Evolutionary conservation across 2,113 vertebrate genomes (phyloP), one percentile per base, ranked within the genome.

Genomic region (Forbesichthys agassizii): DNA sequence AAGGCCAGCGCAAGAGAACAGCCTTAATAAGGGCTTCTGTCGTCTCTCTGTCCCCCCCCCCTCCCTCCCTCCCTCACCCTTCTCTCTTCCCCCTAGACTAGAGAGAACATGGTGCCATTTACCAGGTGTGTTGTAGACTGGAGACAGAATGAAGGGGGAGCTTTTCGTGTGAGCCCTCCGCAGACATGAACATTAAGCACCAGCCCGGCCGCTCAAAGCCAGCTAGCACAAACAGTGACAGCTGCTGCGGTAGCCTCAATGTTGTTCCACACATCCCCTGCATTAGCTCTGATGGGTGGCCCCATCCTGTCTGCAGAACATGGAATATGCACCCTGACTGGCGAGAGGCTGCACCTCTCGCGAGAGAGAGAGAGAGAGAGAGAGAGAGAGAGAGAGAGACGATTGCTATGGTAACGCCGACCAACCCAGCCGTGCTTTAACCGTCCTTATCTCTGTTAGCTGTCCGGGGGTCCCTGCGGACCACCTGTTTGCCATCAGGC

Each of bases 11-110:
- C 80, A 83, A 61, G 83, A 88, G 84, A 88, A 91, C 83, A 80
- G 84, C 82, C 89, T 90, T 92, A 92, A 91, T 91, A 91, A 88
- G 84, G 83, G 70, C 68, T 66, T 68, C 7, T 79, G 68, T 82
- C 12, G 3, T n/a, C 5, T 36, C 5, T 33, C 12, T 49, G 47
- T 60, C 78, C 71, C 78, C 78, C 48, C 27, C 66, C 9, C 66
- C 13, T 10, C 12, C 55, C n/a, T 60, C 81, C 79, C 74, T 71
- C 75, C 66, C 27, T 52, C 27, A n/a, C 10, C 47, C 48, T 42
- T 12, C 62, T 51, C 61, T 47, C 66, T 75, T 63, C 71, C 75
- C 82, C 73, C 60, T 69, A 64, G 64, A 56, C 60, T 69, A 64
- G 64, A 56, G 49, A 69, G 70, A 78, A 75, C 69, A 76, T 57